Conservation (phyloP, 1,140 invertebrate species). For the Bombus waltoni region DNA sequence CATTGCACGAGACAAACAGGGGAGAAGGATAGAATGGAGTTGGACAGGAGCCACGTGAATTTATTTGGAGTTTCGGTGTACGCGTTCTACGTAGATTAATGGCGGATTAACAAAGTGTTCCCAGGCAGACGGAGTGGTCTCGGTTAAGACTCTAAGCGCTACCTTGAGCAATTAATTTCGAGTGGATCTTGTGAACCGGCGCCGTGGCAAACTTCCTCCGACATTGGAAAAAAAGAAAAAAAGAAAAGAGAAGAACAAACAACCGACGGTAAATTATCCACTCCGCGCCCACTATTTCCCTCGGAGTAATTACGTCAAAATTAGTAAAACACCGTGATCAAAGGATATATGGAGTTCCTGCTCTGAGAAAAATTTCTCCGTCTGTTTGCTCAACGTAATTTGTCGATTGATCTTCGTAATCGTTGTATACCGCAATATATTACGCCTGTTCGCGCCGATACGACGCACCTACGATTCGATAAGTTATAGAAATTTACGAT, state of each 20-base stretch:
- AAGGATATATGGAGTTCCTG: not conserved
- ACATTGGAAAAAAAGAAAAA: not conserved
- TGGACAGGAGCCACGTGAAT: constrained; percentile 1
- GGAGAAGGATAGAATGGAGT: not conserved
- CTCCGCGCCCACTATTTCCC: not conserved
- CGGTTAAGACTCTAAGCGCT: constrained; percentile 42
- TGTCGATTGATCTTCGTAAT: not conserved
- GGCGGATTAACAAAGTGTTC: constrained; percentile 39
- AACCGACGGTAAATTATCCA: constrained; percentile 28
- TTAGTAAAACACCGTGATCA: constrained; percentile 12
- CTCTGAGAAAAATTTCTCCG: not conserved
- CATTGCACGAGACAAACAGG: not conserved
- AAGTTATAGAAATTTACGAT: no score
- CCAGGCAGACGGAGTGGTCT: not conserved
- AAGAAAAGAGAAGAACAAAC: not conserved
- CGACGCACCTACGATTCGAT: no score
- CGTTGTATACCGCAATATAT: no score
- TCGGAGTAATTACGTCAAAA: constrained; percentile 16
- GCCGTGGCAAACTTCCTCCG: constrained; percentile 1
- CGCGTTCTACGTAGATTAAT: constrained; percentile 25
- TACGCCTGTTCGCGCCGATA: no score
- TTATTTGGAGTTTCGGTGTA: constrained; percentile 16
- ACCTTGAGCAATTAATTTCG: constrained; percentile 50
- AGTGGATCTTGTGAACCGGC: constrained; percentile 21
- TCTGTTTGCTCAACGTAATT: not conserved